A percentile compares a stretch with the other conserved stretches of the same genome.
phyloP scores from a whole-genome alignment of 2,888 invertebrate genomes.

The Eremobia ochroleuca region DNA sequence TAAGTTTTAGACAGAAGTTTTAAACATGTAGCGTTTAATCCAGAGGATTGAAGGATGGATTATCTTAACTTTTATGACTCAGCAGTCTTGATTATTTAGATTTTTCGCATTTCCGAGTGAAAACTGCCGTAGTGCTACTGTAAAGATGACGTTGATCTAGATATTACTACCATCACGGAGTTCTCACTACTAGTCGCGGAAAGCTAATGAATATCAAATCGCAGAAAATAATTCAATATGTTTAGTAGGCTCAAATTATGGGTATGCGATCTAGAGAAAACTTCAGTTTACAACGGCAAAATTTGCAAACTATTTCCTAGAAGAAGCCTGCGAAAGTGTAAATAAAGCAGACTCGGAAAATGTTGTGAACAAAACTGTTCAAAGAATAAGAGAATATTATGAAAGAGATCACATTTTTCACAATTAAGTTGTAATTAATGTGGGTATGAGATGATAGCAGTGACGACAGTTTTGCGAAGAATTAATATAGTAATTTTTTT shows the following conservation, averaged over 20 bases:
- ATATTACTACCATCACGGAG: background rate
- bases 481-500: background rate
- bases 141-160: background rate
- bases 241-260: background rate
- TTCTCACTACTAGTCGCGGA: background rate
- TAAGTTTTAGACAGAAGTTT: slow-evolving; percentile 3
- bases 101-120: background rate
- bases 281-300: background rate
- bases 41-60: background rate
- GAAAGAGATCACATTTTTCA: background rate
- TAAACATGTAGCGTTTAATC: slow-evolving; percentile 37
- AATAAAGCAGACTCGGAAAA: background rate
- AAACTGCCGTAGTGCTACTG: background rate
- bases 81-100: background rate
- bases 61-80: slow-evolving; percentile 6
- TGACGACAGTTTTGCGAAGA: background rate
- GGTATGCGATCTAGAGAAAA: background rate
- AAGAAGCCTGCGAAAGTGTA: background rate
- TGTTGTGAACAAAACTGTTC: background rate
- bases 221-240: background rate
- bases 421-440: background rate
- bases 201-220: background rate
- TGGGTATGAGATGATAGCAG: background rate
- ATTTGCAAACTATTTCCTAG: background rate
- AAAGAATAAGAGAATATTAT: background rate